Evolutionary conservation across 2,888 invertebrate genomes (phyloP).

Genomic region (Congeria kusceri): DNA sequence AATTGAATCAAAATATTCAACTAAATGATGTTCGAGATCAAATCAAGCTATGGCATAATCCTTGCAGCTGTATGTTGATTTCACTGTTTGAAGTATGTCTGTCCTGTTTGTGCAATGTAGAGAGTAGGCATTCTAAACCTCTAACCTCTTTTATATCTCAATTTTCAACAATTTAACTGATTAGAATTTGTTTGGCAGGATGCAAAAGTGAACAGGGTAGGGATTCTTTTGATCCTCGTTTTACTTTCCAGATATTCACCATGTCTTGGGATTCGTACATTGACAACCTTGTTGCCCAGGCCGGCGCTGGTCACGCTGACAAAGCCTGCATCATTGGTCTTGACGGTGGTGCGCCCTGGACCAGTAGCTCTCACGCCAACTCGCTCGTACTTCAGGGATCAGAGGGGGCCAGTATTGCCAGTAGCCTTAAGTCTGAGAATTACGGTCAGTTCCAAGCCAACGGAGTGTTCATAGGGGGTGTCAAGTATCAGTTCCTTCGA

Average conservation of each 20-base stretch:
- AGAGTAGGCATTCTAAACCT: too few species aligned
- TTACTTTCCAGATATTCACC: slow-evolving; percentile 2
- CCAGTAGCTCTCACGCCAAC: slow-evolving; percentile 35
- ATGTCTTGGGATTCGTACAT: slow-evolving; percentile 77
- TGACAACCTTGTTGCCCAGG: slow-evolving; percentile 69
- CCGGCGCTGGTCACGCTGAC: slow-evolving; percentile 60
- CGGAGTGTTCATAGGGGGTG: slow-evolving; percentile 60
- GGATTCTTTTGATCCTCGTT: too few species aligned
- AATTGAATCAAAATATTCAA: too few species aligned
- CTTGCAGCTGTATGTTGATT: too few species aligned
- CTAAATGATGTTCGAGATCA: too few species aligned
- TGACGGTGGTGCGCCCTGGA: slow-evolving; percentile 69
- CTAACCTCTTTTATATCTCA: too few species aligned
- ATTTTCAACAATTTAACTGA: too few species aligned
- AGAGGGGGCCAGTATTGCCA: slow-evolving; percentile 64
- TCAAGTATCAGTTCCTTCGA: slow-evolving; percentile 73
- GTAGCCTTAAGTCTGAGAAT: slow-evolving; percentile 64
- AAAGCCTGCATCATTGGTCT: slow-evolving; percentile 72
- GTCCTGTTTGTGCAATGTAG: too few species aligned
- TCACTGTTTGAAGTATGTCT: too few species aligned
- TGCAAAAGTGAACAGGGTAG: too few species aligned
- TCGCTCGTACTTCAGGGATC: slow-evolving; percentile 39
- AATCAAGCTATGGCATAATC: too few species aligned
- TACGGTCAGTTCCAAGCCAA: slow-evolving; percentile 55
- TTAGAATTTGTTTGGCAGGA: too few species aligned